Conservation (phyloP, 2,797 vertebrate genomes). For the Cyclura pinguis region DNA sequence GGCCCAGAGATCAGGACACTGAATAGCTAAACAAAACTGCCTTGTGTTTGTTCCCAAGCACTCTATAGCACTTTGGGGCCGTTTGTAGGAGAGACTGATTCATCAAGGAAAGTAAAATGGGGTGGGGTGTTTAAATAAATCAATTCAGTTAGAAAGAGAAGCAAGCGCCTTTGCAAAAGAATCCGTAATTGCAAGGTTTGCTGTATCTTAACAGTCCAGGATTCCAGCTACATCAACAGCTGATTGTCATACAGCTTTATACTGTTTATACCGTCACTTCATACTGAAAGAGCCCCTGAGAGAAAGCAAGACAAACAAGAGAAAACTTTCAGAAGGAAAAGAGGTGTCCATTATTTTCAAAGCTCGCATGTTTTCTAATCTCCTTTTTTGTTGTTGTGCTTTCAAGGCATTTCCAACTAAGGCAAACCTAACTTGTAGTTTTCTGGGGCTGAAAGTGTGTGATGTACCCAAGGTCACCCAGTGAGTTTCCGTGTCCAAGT, state of each 20-base stretch:
- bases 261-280: neutral
- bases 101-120: constrained; percentile 22
- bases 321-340: neutral
- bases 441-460: no score
- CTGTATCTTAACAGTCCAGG: constrained; percentile 16
- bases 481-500: no score
- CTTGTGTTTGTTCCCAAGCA: neutral
- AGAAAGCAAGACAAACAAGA: neutral
- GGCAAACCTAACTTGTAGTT: no score
- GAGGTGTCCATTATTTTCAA: neutral
- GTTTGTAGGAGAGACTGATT: neutral
- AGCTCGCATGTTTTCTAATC: neutral
- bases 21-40: neutral
- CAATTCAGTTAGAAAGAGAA: constrained; percentile 23
- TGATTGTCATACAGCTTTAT: neutral
- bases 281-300: neutral
- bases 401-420: no score
- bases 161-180: constrained; percentile 28
- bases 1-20: constrained; percentile 6
- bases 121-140: neutral
- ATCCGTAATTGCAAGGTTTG: constrained; percentile 14
- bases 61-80: neutral
- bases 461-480: no score
- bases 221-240: constrained; percentile 23
- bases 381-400: no score